Conservation (phyloP, 2,113 vertebrate species). For the Redunca redunca region DNA sequence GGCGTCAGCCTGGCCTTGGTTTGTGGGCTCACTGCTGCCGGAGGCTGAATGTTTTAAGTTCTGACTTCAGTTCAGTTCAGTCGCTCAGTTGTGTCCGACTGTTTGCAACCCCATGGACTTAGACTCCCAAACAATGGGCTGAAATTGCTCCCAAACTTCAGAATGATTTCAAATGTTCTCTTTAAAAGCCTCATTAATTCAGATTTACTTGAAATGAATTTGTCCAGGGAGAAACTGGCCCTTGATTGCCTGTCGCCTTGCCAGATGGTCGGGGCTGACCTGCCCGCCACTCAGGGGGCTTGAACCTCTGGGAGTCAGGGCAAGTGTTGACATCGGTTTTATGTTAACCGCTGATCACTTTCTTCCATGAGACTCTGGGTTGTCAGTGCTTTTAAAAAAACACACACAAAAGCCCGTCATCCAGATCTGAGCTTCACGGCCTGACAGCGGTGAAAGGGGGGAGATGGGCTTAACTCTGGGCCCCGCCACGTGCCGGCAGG, state of each 20-base stretch:
- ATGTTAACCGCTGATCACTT: fast-evolving
- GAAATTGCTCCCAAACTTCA: neutral
- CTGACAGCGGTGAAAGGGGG: fast-evolving
- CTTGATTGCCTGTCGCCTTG: too few species aligned
- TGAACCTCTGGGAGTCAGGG: neutral
- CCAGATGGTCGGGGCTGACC: neutral
- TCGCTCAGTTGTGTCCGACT: neutral
- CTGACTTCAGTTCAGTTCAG: neutral
- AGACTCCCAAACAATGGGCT: too few species aligned
- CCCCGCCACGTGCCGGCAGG: fast-evolving
- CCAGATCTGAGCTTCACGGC: neutral
- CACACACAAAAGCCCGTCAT: fast-evolving
- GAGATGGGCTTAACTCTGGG: fast-evolving
- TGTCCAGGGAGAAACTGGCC: neutral
- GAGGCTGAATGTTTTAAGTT: fast-evolving
- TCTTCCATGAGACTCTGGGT: neutral
- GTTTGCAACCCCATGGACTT: neutral
- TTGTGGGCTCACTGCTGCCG: fast-evolving
- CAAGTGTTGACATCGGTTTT: fast-evolving
- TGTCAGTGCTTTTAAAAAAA: neutral
- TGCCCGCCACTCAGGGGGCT: fast-evolving
- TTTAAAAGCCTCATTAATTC: neutral
- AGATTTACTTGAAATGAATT: neutral
- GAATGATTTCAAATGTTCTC: fast-evolving
- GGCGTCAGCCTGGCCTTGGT: fast-evolving